A percentile compares a stretch with the other conserved stretches of the same genome.
Conservation (phyloP, 2,888 invertebrate species). For the Congeria kusceri region DNA sequence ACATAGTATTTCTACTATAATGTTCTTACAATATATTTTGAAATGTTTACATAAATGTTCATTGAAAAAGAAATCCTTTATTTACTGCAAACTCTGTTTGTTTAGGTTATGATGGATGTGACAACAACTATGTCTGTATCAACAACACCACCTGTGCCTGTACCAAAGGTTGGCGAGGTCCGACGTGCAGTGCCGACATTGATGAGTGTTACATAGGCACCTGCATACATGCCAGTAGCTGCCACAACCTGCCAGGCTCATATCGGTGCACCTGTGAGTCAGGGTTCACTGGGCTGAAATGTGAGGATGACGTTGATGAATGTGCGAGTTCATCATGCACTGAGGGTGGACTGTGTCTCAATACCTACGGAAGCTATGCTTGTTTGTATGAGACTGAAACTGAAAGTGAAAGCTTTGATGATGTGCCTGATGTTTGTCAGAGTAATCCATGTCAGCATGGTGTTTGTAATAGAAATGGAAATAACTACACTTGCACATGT, state of each 20-base stretch:
- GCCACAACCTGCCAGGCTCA: constrained; percentile 43
- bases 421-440: constrained; percentile 29
- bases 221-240: constrained; percentile 31
- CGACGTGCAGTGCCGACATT: constrained; percentile 44
- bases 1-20: too few relatives aligned
- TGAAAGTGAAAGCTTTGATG: constrained; percentile 93
- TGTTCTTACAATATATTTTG: too few relatives aligned
- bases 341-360: constrained; percentile 39
- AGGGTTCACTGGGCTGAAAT: constrained; percentile 46
- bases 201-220: constrained; percentile 47
- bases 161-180: constrained; percentile 49
- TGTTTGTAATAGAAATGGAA: constrained; percentile 12
- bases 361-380: constrained; percentile 88
- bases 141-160: constrained; percentile 33
- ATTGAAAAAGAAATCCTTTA: too few relatives aligned
- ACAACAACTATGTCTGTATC: constrained; percentile 30
- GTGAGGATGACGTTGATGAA: constrained; percentile 48
- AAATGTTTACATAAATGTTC: neutral
- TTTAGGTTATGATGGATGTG: constrained; percentile 36
- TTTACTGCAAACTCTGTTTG: neutral
- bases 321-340: constrained; percentile 40
- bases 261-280: constrained; percentile 38
- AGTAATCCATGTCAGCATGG: constrained; percentile 28
- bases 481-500: constrained; percentile 42
- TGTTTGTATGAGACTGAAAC: constrained; percentile 93